phyloP scores from a whole-genome alignment of 1,140 invertebrate genomes.

The Calephelis virginiensis region DNA sequence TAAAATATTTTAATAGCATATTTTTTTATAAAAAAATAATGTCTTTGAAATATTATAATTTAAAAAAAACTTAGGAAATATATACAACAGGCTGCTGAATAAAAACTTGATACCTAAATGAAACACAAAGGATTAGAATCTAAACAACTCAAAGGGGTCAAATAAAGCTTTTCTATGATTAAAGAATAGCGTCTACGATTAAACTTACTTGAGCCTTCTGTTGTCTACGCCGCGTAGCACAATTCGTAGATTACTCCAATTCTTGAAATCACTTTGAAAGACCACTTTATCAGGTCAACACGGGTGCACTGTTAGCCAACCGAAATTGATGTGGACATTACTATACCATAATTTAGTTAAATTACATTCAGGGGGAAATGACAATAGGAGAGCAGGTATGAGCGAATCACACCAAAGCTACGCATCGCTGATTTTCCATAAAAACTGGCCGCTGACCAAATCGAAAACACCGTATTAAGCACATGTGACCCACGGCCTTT shows the following conservation, averaged over 20 bases:
- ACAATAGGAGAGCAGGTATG: slow-evolving; percentile 72
- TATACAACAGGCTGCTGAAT: too few species aligned
- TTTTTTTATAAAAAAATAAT: too few species aligned
- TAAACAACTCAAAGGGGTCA: too few species aligned
- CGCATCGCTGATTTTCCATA: slow-evolving; percentile 71
- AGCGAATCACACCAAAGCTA: slow-evolving; percentile 70
- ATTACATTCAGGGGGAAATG: slow-evolving; percentile 70
- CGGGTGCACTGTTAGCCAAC: slow-evolving; percentile 57
- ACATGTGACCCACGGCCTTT: slow-evolving; percentile 24
- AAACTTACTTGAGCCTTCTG: slow-evolving; percentile 56
- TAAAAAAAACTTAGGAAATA: too few species aligned
- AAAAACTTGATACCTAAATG: too few species aligned
- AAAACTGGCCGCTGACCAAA: slow-evolving; percentile 49
- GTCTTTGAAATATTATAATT: too few species aligned
- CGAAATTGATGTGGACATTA: slow-evolving; percentile 64
- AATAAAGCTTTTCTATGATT: too few species aligned
- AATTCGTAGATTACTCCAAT: slow-evolving; percentile 23
- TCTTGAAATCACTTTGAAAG: slow-evolving; percentile 36
- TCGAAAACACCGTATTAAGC: slow-evolving; percentile 48
- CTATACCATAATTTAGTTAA: slow-evolving; percentile 74
- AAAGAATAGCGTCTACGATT: not conserved
- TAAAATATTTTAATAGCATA: too few species aligned
- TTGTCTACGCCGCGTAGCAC: slow-evolving; percentile 46
- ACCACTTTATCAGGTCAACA: slow-evolving; percentile 39
- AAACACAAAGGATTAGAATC: too few species aligned